Conservation (phyloP, 1,140 invertebrate species). For the Idris sp. region DNA sequence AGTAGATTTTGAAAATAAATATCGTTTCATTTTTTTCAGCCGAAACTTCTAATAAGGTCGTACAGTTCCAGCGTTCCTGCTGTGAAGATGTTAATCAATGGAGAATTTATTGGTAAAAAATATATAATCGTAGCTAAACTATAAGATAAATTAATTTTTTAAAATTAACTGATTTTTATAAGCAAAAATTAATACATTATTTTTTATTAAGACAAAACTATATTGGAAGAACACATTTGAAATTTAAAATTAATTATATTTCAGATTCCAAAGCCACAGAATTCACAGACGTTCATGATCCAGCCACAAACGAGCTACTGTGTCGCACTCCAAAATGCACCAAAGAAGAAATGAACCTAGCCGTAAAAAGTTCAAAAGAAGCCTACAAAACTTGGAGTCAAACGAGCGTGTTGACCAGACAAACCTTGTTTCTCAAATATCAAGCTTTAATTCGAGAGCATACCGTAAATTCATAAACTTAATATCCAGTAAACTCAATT, state of each 20-base stretch:
- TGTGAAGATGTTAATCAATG: constrained; percentile 97
- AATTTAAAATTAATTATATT: background rate
- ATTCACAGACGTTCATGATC: constrained; percentile 97
- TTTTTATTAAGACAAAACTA: too few species aligned
- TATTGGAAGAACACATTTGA: too few species aligned
- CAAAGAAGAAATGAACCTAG: constrained; percentile 92
- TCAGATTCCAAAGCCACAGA: constrained; percentile 93
- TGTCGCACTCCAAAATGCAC: constrained; percentile 93
- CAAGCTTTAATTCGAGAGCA: constrained; percentile 88
- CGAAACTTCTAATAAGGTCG: constrained; percentile 53
- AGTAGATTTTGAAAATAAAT: too few species aligned
- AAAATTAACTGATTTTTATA: too few species aligned
- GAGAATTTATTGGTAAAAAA: constrained; percentile 86
- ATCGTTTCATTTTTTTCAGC: constrained; percentile 66
- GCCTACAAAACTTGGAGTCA: constrained; percentile 93
- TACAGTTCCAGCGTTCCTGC: constrained; percentile 80
- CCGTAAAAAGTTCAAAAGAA: constrained; percentile 90
- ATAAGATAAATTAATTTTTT: background rate
- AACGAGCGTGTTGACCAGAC: constrained; percentile 94
- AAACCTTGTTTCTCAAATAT: constrained; percentile 97
- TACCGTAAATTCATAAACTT: constrained; percentile 78
- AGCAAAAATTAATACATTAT: too few species aligned
- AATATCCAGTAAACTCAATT: too few species aligned
- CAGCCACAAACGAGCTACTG: constrained; percentile 92
- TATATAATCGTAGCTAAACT: background rate